Evolutionary conservation across 2,797 vertebrate species (phyloP), one percentile per base, ranked within the genome.

Genomic region (Poecile montanus): DNA sequence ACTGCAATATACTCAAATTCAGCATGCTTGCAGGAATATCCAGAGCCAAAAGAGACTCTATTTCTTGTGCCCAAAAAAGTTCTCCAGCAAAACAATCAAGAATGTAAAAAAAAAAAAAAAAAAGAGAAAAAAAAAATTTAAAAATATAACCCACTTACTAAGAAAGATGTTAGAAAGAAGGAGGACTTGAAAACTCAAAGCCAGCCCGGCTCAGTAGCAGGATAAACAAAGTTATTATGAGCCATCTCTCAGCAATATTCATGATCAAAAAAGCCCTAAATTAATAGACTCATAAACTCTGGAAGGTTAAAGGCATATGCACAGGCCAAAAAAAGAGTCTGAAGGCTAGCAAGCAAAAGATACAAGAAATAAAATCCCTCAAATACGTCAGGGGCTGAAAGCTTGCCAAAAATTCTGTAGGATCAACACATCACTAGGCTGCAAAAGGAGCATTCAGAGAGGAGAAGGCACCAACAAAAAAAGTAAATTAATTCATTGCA

Each of bases 301-400:
- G 62, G 67, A 73, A 93, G 70, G 62, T 44, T 89, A 92, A 89
- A 89, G 44, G 47, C 0, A 0, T 75, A 65, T 20, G 45, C 66
- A 91, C 38, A 57, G 72, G 75, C 71, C 81, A 86, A 93, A 88
- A 89, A 82, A 88, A 77, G 40, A 77, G 27, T 22, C 61, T 60
- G 85, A 93, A 79, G 61, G 53, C 53, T 92, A 82, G 72, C 42
- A 89, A 80, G 72, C 34, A 85, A 92, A 88, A 93, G 48, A 84
- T 20, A 65, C 29, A 63, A 77, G 83, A 95, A 93, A 88, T 93
- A 96, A 93, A 91, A 83, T 26, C 50, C 61, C 63, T 91, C 74
- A 76, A 53, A 82, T n/a, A 51, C 13, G 82, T 45, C 42, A 87
- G 65, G 19, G 72, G 27, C 84, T 82, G 74, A 89, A 95, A 91